Conservation (phyloP, 2,113 vertebrate genomes). For the Panthera tigris region DNA sequence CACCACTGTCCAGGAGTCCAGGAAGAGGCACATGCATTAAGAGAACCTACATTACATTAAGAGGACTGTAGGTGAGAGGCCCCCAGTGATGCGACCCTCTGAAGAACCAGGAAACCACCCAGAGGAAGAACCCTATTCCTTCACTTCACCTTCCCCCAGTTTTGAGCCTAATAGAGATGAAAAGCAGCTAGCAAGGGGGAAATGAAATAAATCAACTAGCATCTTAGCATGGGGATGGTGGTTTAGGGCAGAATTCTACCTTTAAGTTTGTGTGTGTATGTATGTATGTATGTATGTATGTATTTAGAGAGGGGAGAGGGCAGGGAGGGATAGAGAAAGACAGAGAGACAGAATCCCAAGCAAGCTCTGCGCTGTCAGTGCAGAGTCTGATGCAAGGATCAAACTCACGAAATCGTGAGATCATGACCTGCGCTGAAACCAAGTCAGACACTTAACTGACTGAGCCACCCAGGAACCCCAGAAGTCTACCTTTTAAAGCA, state of each 20-base stretch:
- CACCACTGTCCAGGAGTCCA: neutral
- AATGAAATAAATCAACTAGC: neutral
- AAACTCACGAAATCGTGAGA: too few relatives aligned
- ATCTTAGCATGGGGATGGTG: neutral
- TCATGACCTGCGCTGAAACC: too few relatives aligned
- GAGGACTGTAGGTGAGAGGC: neutral
- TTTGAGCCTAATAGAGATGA: neutral
- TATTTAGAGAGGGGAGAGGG: too few relatives aligned
- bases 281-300: too few relatives aligned
- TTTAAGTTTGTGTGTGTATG: neutral
- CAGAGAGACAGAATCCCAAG: too few relatives aligned
- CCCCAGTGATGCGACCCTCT: neutral
- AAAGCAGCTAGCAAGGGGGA: neutral
- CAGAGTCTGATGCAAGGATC: too few relatives aligned
- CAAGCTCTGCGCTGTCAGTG: too few relatives aligned
- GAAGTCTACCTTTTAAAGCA: neutral
- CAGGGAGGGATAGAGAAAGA: too few relatives aligned
- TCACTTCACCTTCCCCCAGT: neutral
- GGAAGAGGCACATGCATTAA: neutral
- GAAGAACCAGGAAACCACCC: neutral
- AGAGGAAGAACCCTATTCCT: neutral
- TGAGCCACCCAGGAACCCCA: too few relatives aligned
- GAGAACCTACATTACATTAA: neutral
- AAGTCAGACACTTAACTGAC: too few relatives aligned
- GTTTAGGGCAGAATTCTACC: neutral